Conservation (phyloP, 1,140 invertebrate genomes). For the Sipha flava region DNA sequence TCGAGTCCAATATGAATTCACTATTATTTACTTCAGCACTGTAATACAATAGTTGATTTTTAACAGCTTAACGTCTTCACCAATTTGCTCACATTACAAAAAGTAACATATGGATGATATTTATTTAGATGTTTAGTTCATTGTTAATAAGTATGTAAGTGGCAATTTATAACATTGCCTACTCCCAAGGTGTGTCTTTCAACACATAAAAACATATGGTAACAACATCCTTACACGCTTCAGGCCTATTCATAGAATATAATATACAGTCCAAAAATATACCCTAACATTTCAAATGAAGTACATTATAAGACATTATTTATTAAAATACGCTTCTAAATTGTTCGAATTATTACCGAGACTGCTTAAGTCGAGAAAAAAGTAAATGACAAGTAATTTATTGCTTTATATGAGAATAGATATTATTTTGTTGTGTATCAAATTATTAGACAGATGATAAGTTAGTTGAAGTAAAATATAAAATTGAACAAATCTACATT, state of each 20-base stretch:
- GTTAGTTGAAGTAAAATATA: no score
- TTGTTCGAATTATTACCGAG: no score
- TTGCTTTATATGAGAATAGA: no score
- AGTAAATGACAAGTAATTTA: not conserved
- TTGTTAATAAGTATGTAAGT: not conserved
- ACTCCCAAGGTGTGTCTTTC: not conserved
- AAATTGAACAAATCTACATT: no score
- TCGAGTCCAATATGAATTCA: not conserved
- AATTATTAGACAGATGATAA: no score
- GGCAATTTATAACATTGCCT: not conserved
- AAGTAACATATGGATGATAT: slow-evolving; percentile 4
- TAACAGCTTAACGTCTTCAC: not conserved
- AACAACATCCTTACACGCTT: not conserved
- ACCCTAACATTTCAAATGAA: no score
- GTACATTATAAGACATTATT: no score
- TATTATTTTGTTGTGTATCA: no score
- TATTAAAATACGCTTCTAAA: no score
- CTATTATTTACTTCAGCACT: not conserved
- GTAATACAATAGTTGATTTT: not conserved
- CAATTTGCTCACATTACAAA: no score
- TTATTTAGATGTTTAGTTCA: slow-evolving; percentile 1
- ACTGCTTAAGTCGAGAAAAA: no score
- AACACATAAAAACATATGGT: not conserved
- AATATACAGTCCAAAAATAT: not conserved
- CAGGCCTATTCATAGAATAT: not conserved